Conservation (phyloP, 2,888 invertebrate species). For the Gryllus longicercus region DNA sequence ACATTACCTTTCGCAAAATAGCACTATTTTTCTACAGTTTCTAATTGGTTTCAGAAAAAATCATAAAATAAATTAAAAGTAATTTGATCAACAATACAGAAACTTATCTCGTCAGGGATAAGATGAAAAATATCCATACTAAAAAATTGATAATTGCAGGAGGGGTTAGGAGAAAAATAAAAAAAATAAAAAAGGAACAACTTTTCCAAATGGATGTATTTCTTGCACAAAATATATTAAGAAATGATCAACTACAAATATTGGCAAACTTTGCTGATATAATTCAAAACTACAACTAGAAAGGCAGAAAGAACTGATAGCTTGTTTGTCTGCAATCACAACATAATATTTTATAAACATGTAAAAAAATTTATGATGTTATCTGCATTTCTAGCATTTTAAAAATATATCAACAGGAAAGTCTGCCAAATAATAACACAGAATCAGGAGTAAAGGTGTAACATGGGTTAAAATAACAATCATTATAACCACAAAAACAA, state of each 20-base stretch:
- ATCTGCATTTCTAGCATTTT: not conserved
- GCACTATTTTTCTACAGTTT: too few species aligned
- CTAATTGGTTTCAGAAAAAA: too few species aligned
- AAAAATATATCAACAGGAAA: too few species aligned
- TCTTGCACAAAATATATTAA: conserved; percentile 2
- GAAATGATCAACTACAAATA: conserved; percentile 2
- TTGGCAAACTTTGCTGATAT: not conserved
- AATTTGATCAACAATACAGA: too few species aligned
- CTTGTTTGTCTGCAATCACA: not conserved
- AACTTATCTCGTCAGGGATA: too few species aligned
- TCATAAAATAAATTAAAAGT: too few species aligned
- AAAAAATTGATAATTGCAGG: too few species aligned
- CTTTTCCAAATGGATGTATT: not conserved
- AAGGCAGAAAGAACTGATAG: too few species aligned
- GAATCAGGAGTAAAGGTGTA: not conserved
- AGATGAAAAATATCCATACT: too few species aligned
- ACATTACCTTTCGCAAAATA: too few species aligned
- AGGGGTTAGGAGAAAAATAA: not conserved
- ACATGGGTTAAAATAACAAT: conserved; percentile 11
- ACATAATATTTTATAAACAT: not conserved
- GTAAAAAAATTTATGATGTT: not conserved
- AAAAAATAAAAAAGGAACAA: not conserved
- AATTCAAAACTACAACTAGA: too few species aligned
- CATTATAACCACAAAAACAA: not conserved
- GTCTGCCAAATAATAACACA: not conserved